These are phyloP conservation scores for Tipula confusa DNA, from an alignment of 2,888 invertebrate genomes.

Conservation along the genomic window DNA sequence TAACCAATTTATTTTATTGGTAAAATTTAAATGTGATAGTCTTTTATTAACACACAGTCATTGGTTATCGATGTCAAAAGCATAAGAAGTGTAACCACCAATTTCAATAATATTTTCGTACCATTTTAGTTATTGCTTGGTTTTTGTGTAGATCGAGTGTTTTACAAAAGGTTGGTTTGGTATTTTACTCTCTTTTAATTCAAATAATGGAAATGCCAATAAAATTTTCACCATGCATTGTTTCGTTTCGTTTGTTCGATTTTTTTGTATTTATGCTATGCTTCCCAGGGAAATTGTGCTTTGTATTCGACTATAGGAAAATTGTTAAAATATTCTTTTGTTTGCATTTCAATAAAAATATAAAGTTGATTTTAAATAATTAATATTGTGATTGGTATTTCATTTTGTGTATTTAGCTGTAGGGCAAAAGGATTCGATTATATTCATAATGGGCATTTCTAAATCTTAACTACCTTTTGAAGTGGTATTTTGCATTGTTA, in stretches of 20 bases:
- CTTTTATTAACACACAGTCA: neutral
- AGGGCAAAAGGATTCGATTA: too few species aligned
- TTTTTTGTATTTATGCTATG: neutral
- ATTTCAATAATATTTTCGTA: neutral
- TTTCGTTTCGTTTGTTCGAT: neutral
- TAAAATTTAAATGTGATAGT: neutral
- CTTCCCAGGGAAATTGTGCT: neutral
- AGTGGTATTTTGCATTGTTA: too few species aligned
- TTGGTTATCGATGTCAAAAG: neutral
- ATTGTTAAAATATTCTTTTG: neutral
- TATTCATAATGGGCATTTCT: too few species aligned
- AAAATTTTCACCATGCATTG: constrained; percentile 3
- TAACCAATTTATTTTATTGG: neutral
- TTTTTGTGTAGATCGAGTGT: neutral
- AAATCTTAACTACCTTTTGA: too few species aligned
- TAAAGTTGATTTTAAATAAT: neutral
- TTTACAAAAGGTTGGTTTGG: neutral
- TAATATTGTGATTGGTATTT: neutral
- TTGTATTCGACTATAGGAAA: neutral
- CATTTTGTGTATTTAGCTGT: neutral
- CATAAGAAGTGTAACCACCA: neutral
- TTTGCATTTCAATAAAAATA: neutral
- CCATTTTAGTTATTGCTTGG: neutral
- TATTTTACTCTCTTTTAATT: neutral
- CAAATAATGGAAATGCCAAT: neutral